Evolutionary conservation across 2,888 invertebrate species (phyloP).

Genomic region (Strigamia maritima): DNA sequence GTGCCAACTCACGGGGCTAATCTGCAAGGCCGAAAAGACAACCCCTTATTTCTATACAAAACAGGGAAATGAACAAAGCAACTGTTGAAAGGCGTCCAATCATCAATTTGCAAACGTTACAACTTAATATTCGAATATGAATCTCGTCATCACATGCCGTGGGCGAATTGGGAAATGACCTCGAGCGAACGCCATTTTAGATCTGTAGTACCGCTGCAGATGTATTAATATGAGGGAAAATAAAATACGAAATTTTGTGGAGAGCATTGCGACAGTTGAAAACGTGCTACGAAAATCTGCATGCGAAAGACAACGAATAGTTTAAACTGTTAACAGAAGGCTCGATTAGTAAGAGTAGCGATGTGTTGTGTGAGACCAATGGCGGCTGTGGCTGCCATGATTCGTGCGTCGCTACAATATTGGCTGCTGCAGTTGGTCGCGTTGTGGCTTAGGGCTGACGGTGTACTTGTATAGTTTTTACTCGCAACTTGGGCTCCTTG

Average conservation of each 20-base stretch:
- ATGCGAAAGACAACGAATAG: background rate
- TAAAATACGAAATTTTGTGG: background rate
- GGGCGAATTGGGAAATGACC: slow-evolving; percentile 19
- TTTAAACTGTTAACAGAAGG: background rate
- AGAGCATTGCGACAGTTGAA: background rate
- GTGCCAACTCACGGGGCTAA: slow-evolving; percentile 36
- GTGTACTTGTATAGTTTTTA: background rate
- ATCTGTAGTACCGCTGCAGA: background rate
- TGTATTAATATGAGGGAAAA: background rate
- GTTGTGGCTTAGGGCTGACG: slow-evolving; percentile 13
- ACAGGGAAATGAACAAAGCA: slow-evolving; percentile 34
- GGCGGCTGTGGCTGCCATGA: slow-evolving; percentile 31
- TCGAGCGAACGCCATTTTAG: background rate
- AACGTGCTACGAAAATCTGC: background rate
- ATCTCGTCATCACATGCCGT: background rate
- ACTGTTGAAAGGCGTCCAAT: slow-evolving; percentile 35
- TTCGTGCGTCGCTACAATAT: slow-evolving; percentile 22
- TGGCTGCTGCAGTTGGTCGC: slow-evolving; percentile 27
- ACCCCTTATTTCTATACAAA: slow-evolving; percentile 24
- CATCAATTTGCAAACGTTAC: slow-evolving; percentile 36
- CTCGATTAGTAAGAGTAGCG: background rate
- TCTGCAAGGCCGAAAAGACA: slow-evolving; percentile 36
- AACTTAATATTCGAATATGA: slow-evolving; percentile 35
- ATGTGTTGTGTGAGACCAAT: slow-evolving; percentile 14
- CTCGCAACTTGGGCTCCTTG: background rate